Base-by-base conservation (phyloP, 2,113 vertebrate genomes). In the Dasyornis broadbenti region DNA sequence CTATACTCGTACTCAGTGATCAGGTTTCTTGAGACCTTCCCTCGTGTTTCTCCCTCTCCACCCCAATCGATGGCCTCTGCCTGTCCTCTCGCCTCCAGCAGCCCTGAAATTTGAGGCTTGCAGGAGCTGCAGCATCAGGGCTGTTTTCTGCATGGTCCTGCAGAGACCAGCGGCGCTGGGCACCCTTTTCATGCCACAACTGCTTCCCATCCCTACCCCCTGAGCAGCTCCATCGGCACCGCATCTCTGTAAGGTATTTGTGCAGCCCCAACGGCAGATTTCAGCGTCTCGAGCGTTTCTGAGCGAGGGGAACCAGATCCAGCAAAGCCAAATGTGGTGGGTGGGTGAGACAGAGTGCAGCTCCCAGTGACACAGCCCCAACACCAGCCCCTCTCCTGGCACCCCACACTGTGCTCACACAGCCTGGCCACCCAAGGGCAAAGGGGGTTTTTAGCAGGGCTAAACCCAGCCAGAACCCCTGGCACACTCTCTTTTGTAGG, bases 181-280 rank as follows among this genome's bases (percentile, higher is more conserved):
- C 39, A 19, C 19, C 42, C 37, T 65, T 50, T 16, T 22, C 0
- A 0, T 10, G 30, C 65, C 60, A 9, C 3, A 0, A 2, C 10
- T 9, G 2, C 23, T 61, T 33, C 66, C 47, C 42, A 3, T 9
- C 0, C 3, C 47, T 42, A 2, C 9, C 0, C 3, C 39, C 72
- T 6, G 24, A 45, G 92, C 66, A 24, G 57, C 53, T 79, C 77
- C 66, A 0, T 12, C 0, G 0, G 15, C 0, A 1, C 7, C 2
- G 1, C 1, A 2, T 35, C 52, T 47, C 91, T 0, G 0, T 2
- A 7, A 33, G 30, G 11, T 1, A 2, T 63, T 64, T 26, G 35
- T 17, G 30, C 31, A 6, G 33, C 1, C 0, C 10, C 69, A n/a
- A 19, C 0, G 61, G 92, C 77, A 57, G n/a, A n/a, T 81, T 65